phyloP scores from a whole-genome alignment of 2,113 vertebrate species.

The Eulemur macaco region DNA sequence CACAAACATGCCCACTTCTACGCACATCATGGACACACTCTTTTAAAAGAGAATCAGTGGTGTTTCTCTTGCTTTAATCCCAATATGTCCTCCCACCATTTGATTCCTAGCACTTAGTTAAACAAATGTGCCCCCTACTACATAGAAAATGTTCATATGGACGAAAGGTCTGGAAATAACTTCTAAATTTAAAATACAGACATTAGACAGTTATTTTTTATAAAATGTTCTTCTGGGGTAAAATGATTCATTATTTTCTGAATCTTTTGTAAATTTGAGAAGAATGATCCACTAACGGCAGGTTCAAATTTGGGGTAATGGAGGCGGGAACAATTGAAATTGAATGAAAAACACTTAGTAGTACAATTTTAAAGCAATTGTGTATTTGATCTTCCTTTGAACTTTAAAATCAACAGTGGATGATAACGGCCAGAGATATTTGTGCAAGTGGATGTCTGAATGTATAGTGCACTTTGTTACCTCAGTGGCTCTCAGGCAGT shows the following conservation, averaged over 20 bases:
- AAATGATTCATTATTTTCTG: slow-evolving; percentile 7
- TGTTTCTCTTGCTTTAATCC: not conserved
- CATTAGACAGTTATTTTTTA: not conserved
- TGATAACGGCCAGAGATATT: not conserved
- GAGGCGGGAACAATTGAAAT: not conserved
- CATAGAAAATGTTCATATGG: not conserved
- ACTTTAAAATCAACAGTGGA: not conserved
- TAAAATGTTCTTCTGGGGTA: not conserved
- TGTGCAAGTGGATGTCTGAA: not conserved
- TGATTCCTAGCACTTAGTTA: not conserved
- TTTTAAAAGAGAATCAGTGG: not conserved
- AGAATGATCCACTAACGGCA: not conserved
- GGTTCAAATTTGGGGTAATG: slow-evolving; percentile 3
- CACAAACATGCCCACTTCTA: not conserved
- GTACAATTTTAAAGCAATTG: not conserved
- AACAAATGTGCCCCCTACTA: not conserved
- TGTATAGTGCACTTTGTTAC: not conserved
- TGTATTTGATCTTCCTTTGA: not conserved
- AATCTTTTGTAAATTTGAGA: slow-evolving; percentile 29
- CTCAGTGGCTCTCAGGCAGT: too few species aligned
- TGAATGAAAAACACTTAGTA: not conserved
- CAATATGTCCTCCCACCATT: fast-evolving
- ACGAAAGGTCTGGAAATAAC: not conserved
- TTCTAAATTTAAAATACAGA: not conserved
- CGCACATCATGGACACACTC: not conserved